Evolutionary conservation across 2,888 invertebrate genomes (phyloP).

Genomic region (Limnephilus rhombicus): DNA sequence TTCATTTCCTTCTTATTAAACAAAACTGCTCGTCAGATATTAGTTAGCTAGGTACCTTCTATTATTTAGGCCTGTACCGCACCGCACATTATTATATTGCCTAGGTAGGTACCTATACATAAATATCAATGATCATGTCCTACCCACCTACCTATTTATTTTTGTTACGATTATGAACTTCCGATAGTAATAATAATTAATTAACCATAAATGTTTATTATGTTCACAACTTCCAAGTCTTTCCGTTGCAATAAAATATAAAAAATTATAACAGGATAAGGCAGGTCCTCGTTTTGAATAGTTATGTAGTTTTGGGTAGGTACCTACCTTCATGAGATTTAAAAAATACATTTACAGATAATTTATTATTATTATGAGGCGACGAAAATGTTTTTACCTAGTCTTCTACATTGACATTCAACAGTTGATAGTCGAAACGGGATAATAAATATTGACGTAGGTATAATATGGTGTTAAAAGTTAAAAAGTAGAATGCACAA

Average conservation of each 20-base stretch:
- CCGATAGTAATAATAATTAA: not conserved
- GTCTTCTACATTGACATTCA: not conserved
- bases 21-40: not conserved
- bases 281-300: too few relatives aligned
- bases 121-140: not conserved
- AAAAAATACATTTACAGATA: not conserved
- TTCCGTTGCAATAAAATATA: not conserved
- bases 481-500: not conserved
- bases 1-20: not conserved
- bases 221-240: not conserved
- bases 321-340: not conserved
- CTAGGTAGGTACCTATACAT: too few relatives aligned
- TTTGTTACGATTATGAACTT: not conserved
- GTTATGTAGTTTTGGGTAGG: too few relatives aligned
- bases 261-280: not conserved
- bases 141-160: not conserved
- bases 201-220: not conserved
- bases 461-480: too few relatives aligned
- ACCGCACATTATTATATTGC: not conserved
- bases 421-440: not conserved
- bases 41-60: not conserved
- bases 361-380: not conserved
- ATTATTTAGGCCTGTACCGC: not conserved
- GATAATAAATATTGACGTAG: not conserved
- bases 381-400: not conserved